Percentiles rank a stretch among this genome's conserved stretches.
These are phyloP conservation scores for Potamilus streckersoni DNA, from an alignment of 1,140 invertebrate genomes.

Conservation along the genomic window DNA sequence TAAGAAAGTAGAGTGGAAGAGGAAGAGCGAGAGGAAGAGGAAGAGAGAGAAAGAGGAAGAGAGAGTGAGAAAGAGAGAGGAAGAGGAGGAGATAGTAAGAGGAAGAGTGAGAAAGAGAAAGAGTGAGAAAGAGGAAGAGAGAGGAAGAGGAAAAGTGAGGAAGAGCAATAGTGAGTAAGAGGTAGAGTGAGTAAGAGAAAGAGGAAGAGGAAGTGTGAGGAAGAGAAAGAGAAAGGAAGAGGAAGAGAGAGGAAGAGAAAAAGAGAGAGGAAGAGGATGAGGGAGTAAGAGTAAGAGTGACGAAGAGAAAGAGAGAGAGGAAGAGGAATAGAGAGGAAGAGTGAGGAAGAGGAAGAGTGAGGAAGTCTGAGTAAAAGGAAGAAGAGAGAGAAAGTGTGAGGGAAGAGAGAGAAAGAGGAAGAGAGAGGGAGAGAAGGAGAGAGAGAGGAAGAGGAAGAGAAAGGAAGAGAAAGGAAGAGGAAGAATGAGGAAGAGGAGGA, in stretches of 20 bases:
- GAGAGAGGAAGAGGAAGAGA: neutral
- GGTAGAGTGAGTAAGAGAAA: neutral
- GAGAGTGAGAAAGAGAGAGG: neutral
- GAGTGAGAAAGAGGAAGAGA: neutral
- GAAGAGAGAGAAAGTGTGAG: too few relatives aligned
- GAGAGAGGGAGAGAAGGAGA: neutral
- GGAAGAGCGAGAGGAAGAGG: neutral
- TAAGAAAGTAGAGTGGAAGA: too few relatives aligned
- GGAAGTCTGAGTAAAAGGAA: too few relatives aligned
- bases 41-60: neutral
- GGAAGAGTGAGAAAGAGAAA: neutral
- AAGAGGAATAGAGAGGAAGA: neutral
- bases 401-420: neutral
- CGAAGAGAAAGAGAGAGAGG: neutral
- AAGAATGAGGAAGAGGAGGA: neutral
- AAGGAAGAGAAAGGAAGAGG: neutral
- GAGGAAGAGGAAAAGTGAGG: neutral
- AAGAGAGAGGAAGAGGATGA: neutral
- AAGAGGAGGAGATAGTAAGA: too few relatives aligned
- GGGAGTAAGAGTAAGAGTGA: neutral
- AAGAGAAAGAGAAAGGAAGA: neutral
- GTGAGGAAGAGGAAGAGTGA: too few relatives aligned
- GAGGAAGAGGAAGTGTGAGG: neutral
- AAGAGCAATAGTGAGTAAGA: neutral
- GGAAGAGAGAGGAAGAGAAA: neutral